Base-by-base conservation (phyloP, 2,113 vertebrate species). In the Thunnus thynnus region DNA sequence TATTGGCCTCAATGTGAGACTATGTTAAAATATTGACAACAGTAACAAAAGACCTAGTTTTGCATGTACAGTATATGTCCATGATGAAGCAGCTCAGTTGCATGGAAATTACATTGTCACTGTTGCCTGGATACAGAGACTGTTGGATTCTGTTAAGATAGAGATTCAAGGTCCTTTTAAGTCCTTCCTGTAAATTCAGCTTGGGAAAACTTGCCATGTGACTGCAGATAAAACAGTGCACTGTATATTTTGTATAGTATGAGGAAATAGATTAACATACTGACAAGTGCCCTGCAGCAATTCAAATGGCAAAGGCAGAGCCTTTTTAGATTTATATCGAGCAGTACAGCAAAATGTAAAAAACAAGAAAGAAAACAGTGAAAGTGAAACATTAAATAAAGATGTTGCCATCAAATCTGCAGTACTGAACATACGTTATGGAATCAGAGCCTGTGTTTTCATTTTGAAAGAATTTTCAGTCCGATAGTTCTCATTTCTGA, bases 51-150 rank as follows among this genome's bases (percentile, higher is more conserved):
- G 11, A 51, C 41, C 51, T 64, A 52, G 32, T 65, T 72, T 46
- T 69, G 30, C 20, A 41, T 47, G 47, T 50, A 50, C 50, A 48
- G 57, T 76, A 55, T 30, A 54, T 71, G 66, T 88, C 51, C 44
- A 32, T 75, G 60, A 88, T 62, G 32, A 76, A 78, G 76, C 56
- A 20, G 82, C 80, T 86, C n/a, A 68, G 64, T 77, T 56, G 69
- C 52, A 76, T 68, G 32, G 65, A 84, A 75, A 84, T 72, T 58
- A 83, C 70, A 73, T 68, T 62, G 87, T 78, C 73, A 72, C 78
- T 83, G 90, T 91, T 91, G 88, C 91, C 84, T 87, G 82, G 86
- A 84, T 57, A 91, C 87, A 71, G 68, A 63, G 44, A 56, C 62
- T 44, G 76, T 44, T 78, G 77, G 72, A 69, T 79, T 76, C 54